phyloP scores from a whole-genome alignment of 2,888 invertebrate species.

The Xylophagus ater region DNA sequence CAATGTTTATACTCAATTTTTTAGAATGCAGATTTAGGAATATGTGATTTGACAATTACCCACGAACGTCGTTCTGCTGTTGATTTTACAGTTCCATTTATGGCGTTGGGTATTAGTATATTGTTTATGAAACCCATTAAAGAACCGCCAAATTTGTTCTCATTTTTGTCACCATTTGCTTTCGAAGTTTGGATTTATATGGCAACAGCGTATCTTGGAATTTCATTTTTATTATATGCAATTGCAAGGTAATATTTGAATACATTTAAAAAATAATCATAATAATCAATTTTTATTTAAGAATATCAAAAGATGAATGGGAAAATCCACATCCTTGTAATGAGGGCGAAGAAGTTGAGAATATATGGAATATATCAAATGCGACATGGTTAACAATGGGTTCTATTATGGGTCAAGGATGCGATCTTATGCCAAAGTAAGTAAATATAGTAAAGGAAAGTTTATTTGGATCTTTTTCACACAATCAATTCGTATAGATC shows the following conservation, averaged over 20 bases:
- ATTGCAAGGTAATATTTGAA: slow-evolving; percentile 51
- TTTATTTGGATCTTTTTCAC: not conserved
- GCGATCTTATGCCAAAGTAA: slow-evolving; percentile 82
- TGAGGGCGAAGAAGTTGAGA: slow-evolving; percentile 74
- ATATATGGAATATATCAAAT: slow-evolving; percentile 77
- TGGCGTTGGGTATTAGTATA: slow-evolving; percentile 83
- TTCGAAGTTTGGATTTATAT: slow-evolving; percentile 77
- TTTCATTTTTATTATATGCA: slow-evolving; percentile 64
- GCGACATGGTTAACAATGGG: slow-evolving; percentile 92
- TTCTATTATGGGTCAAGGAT: slow-evolving; percentile 87
- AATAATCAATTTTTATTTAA: no score
- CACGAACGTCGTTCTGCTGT: slow-evolving; percentile 70
- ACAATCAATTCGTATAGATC: slow-evolving; percentile 44
- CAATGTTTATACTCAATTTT: slow-evolving; percentile 24
- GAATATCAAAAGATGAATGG: slow-evolving; percentile 84
- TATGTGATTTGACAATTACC: slow-evolving; percentile 87
- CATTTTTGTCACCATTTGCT: slow-evolving; percentile 73
- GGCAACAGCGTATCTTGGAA: slow-evolving; percentile 65
- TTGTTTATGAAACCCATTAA: slow-evolving; percentile 64
- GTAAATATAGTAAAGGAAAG: not conserved
- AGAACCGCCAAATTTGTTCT: slow-evolving; percentile 69
- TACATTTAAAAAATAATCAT: no score
- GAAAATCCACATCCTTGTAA: slow-evolving; percentile 89
- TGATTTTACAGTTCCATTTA: slow-evolving; percentile 91
- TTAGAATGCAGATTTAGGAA: slow-evolving; percentile 79